phyloP scores from a whole-genome alignment of 2,888 invertebrate genomes.

The Xylota sylvarum region DNA sequence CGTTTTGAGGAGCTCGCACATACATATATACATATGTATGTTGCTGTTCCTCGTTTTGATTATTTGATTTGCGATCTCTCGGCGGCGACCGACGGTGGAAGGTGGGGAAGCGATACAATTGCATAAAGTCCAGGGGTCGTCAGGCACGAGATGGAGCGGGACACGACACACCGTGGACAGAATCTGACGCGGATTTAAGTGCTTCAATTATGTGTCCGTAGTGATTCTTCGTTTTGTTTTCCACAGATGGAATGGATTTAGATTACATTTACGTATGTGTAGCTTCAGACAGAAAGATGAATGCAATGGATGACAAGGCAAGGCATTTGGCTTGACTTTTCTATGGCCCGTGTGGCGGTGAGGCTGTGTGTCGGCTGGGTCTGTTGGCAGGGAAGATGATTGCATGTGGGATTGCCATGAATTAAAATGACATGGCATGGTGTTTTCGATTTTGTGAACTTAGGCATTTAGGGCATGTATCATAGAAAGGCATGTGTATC shows the following conservation, averaged over 20 bases:
- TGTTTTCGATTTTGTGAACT: conserved; percentile 23
- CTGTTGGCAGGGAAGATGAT: conserved; percentile 8
- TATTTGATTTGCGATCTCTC: conserved; percentile 23
- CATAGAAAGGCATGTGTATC: background rate
- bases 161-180: conserved; percentile 8
- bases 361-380: conserved; percentile 9
- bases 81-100: background rate
- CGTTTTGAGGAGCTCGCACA: conserved; percentile 21
- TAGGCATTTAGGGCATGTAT: conserved; percentile 27
- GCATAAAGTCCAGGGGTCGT: conserved; percentile 44
- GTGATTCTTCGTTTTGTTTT: conserved; percentile 42
- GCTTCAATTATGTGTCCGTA: conserved; percentile 63
- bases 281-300: conserved; percentile 1
- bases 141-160: conserved; percentile 13
- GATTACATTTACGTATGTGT: conserved; percentile 21
- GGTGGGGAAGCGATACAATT: conserved; percentile 20
- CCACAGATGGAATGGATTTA: conserved; percentile 52
- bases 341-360: too few species aligned
- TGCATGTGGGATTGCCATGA: conserved; percentile 56
- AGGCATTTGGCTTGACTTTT: background rate
- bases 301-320: conserved; percentile 22
- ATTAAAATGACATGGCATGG: conserved; percentile 31
- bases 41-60: conserved; percentile 42
- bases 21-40: background rate
- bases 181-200: conserved; percentile 59